Evolutionary conservation across 1,140 invertebrate genomes (phyloP).

Genomic region (Amyelois transitella): DNA sequence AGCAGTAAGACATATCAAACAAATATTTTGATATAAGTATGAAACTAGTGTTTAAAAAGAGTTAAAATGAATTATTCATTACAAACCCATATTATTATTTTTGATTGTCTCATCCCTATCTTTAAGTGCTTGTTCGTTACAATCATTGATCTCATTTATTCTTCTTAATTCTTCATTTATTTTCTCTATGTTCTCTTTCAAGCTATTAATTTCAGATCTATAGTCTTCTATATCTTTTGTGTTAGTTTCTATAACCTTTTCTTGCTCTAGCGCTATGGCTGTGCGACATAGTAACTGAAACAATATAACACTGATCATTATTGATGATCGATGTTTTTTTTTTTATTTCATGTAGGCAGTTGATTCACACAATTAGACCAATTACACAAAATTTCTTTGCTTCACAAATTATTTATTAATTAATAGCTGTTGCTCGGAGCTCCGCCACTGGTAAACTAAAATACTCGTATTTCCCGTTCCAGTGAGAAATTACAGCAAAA

Average conservation of each 20-base stretch:
- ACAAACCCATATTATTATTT: conserved; percentile 78
- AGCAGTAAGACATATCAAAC: too few species aligned
- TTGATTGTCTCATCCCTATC: conserved; percentile 78
- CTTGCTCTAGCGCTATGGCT: conserved; percentile 79
- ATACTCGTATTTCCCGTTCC: too few species aligned
- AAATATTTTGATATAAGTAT: too few species aligned
- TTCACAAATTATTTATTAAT: too few species aligned
- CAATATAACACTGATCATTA: not conserved
- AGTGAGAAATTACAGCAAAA: too few species aligned
- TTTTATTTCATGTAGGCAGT: too few species aligned
- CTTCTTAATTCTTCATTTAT: conserved; percentile 66
- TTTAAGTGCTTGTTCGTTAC: conserved; percentile 69
- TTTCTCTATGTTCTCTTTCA: conserved; percentile 70
- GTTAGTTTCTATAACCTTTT: conserved; percentile 73
- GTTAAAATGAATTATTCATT: conserved; percentile 2
- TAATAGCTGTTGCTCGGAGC: too few species aligned
- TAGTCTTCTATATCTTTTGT: conserved; percentile 58
- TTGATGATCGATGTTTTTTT: too few species aligned
- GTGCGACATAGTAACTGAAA: conserved; percentile 73
- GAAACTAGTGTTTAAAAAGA: too few species aligned
- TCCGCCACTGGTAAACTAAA: too few species aligned
- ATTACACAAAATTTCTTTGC: too few species aligned
- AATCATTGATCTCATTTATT: conserved; percentile 71
- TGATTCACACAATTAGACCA: too few species aligned
- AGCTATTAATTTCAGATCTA: conserved; percentile 69